Base-by-base conservation (phyloP, 2,888 invertebrate genomes). In the Phengaris arion region DNA sequence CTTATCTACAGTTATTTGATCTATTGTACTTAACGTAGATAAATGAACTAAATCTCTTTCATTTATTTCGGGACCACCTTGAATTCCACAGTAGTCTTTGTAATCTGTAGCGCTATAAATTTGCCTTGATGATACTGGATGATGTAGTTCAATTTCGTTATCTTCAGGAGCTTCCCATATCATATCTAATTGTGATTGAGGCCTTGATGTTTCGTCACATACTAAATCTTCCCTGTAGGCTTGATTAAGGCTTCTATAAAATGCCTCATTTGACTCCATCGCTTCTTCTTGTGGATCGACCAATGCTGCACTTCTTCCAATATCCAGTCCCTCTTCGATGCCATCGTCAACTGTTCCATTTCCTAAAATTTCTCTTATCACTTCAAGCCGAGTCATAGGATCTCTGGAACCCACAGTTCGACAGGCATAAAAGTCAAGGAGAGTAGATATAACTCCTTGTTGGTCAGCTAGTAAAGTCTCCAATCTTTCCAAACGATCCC, bases 161-260 rank as follows among this genome's bases (percentile, higher is more conserved):
- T 97, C 97, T 87, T 97, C 97, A 12, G 96, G 96, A 81, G 97
- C 97, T 87, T 97, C 97, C 96, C 97, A 97, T 81, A 97, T 97
- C 96, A 97, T 97, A 78, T 96, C 97, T 80, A 97, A 90, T 81
- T 97, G 97, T 74, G 96, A 96, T 78, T 95, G 92, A 76, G 96
- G 95, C 79, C 95, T 94, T 22, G 95, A 95, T 22, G 94, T 92
- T 90, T 94, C 94, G 82, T 94, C 95, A 80, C 94, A 94, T 51
- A 96, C 96, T 77, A 96, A 91, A 84, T 97, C 97, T 80, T 98
- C 97, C 75, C 98, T 94, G 87, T 98, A 98, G 64, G 97, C 97
- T 89, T 97, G 97, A 89, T 98, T 98, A 72, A 98, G 92, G 84
- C 97, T 97, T 81, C 97, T 95, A 87, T 98, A 98, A 87, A 98